A percentile compares a stretch with the other conserved stretches of the same genome.
Conservation (phyloP, 2,113 vertebrate genomes). For the Struthio camelus region DNA sequence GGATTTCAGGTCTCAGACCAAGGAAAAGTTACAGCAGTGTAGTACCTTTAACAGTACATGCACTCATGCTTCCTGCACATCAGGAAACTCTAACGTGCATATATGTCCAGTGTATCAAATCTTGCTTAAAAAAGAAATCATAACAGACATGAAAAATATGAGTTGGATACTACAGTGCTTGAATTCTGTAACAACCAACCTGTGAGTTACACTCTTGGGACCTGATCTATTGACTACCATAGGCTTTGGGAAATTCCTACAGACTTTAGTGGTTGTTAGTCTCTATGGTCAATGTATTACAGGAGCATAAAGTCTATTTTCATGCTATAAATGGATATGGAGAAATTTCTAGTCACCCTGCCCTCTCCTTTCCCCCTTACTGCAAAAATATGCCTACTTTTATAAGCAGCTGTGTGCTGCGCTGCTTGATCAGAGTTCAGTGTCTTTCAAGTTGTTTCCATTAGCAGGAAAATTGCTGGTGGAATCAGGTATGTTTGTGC, state of each 20-base stretch:
- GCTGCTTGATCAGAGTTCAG: background rate
- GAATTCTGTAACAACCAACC: background rate
- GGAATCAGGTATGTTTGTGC: background rate
- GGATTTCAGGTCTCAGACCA: background rate
- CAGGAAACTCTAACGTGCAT: background rate
- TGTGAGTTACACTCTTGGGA: background rate
- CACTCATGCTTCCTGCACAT: too few relatives aligned
- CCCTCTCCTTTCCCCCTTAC: background rate
- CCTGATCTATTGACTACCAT: background rate
- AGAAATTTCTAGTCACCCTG: background rate
- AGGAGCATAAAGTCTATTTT: background rate
- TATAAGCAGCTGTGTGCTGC: background rate
- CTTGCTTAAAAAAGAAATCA: background rate
- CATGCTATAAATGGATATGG: background rate
- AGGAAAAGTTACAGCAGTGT: background rate
- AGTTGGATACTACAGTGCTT: accelerated
- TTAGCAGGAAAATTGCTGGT: constrained; percentile 9
- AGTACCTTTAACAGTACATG: background rate
- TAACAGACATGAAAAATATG: background rate
- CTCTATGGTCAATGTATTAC: background rate
- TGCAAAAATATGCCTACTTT: background rate
- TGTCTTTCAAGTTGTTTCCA: background rate
- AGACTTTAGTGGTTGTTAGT: background rate
- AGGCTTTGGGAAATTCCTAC: background rate
- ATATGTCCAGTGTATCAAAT: background rate